Evolutionary conservation across 2,113 vertebrate genomes (phyloP), one percentile per base, ranked within the genome.

Genomic region (Gasterosteus aculeatus): DNA sequence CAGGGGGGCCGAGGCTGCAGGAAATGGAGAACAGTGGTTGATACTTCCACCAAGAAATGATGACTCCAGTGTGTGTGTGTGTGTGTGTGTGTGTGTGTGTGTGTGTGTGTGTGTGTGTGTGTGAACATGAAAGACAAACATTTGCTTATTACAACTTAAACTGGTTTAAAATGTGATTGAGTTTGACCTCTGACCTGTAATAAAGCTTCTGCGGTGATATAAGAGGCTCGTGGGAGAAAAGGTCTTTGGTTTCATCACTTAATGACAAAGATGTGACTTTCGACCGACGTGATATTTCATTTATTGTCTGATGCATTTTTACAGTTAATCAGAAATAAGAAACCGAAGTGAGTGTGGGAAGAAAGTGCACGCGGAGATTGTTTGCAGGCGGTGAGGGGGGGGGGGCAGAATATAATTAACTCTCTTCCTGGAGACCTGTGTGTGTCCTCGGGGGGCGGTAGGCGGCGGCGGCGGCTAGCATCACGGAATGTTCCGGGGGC

Each of bases 401-500:
- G 57, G 31, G 72, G 65, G 44, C 67, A 65, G 86, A 87, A 88
- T 91, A 86, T 89, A 81, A 93, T 88, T 81, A 88, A 91, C 80
- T 87, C 90, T 84, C 82, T 85, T 88, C 84, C 88, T 83, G 87
- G 81, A 73, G 63, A 66, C 83, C 73, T 65, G 41, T 61, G 64
- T 54, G 80, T 58, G 49, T 61, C 26, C 59, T 38, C 7, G 10
- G 57, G 59, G 26, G 60, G 67, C 19, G 54, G 47, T 39, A 73
- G 57, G 33, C 26, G 46, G 58, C 31, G 19, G 41, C 7, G 31
- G 73, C 10, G 38, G 72, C 96, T 95, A 96, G 96, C 96, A 96
- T 95, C 92, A 95, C 96, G 96, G 97, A 97, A 97, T 97, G 94
- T 95, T 92, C 90, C 92, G 92, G 88, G 78, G 92, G 82, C 59